Conservation (phyloP, 2,113 vertebrate genomes). For the Hydrochoerus hydrochaeris region DNA sequence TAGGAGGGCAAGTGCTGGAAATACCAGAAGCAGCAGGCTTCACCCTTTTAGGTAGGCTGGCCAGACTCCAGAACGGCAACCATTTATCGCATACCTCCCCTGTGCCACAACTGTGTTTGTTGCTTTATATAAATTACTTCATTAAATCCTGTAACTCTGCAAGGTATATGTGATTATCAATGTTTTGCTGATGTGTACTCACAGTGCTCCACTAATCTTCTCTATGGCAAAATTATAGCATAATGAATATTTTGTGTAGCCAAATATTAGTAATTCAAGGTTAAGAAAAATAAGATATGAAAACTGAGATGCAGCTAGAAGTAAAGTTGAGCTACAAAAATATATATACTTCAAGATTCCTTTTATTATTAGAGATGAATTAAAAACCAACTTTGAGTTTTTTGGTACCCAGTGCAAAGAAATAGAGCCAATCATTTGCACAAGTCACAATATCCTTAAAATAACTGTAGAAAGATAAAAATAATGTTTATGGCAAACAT, state of each 20-base stretch:
- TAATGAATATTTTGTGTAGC: neutral
- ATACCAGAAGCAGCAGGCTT: neutral
- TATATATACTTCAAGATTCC: neutral
- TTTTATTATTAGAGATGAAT: constrained; percentile 39
- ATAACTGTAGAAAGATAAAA: neutral
- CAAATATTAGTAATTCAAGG: constrained; percentile 22
- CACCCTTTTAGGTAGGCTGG: neutral
- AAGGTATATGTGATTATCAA: neutral
- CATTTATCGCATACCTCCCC: neutral
- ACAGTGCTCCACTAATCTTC: neutral
- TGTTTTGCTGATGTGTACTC: neutral
- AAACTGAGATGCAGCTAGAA: neutral
- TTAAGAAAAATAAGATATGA: constrained; percentile 17
- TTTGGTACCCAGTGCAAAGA: constrained; percentile 17
- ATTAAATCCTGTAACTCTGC: neutral
- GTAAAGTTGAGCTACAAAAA: neutral
- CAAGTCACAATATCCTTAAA: constrained; percentile 32
- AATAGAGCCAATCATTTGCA: constrained; percentile 23
- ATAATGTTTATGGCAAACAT: neutral
- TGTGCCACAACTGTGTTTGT: neutral
- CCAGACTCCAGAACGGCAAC: neutral
- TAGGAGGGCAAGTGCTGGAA: neutral
- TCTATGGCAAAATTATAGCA: constrained; percentile 32
- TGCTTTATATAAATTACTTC: neutral
- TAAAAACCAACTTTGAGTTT: neutral